phyloP scores from a whole-genome alignment of 2,888 invertebrate species.

The Orthosia incerta region DNA sequence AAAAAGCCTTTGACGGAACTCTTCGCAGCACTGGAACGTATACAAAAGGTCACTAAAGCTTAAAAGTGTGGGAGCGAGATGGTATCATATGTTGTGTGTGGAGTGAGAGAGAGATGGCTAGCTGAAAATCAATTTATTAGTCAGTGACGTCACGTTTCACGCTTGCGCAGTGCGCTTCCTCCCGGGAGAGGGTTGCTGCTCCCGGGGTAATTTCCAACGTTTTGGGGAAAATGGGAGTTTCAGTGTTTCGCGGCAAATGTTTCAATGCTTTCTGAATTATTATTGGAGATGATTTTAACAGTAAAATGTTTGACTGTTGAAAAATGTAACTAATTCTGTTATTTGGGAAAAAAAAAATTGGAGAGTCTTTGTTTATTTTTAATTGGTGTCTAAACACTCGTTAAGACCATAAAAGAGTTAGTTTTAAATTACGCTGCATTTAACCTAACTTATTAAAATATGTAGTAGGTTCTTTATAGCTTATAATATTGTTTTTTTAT shows the following conservation, averaged over 20 bases:
- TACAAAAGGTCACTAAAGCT: constrained; percentile 88
- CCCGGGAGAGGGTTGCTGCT: constrained; percentile 86
- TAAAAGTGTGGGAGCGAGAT: constrained; percentile 81
- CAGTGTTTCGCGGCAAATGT: not conserved
- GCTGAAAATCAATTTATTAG: constrained; percentile 91
- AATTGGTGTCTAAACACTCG: not conserved
- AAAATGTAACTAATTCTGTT: too few species aligned
- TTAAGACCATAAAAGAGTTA: too few species aligned
- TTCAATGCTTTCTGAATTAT: not conserved
- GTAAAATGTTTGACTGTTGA: not conserved
- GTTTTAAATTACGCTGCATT: not conserved
- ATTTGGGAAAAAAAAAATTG: not conserved
- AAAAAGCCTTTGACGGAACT: constrained; percentile 85
- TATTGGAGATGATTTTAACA: too few species aligned
- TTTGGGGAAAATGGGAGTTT: constrained; percentile 46
- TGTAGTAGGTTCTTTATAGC: not conserved
- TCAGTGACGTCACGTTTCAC: constrained; percentile 88
- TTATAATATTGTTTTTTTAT: not conserved
- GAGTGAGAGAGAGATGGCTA: constrained; percentile 76
- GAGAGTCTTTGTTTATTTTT: not conserved
- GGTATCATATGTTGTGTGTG: constrained; percentile 61
- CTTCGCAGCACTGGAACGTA: constrained; percentile 85
- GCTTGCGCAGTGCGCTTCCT: constrained; percentile 82
- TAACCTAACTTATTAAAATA: not conserved
- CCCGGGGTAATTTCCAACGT: constrained; percentile 55